These are phyloP conservation scores for Mellilla xanthometata DNA, from an alignment of 2,888 invertebrate species.

Conservation along the genomic window DNA sequence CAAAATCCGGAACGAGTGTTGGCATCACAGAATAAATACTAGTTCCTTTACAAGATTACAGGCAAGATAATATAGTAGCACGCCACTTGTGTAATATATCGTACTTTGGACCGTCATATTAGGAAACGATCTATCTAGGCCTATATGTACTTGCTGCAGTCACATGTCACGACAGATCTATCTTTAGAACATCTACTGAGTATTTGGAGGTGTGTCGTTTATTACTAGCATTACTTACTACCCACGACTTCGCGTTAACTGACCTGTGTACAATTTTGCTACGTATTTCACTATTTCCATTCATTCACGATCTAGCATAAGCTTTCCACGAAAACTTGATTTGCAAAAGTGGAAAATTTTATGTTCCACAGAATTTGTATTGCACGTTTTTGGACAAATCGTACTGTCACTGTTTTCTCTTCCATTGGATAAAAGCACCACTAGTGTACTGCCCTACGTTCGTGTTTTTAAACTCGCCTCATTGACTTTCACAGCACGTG, in stretches of 20 bases:
- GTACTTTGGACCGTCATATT: conserved; percentile 40
- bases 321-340: too few relatives aligned
- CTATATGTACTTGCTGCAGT: not conserved
- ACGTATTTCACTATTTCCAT: too few relatives aligned
- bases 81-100: conserved; percentile 29
- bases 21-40: not conserved
- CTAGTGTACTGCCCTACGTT: conserved; percentile 11
- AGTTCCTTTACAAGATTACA: not conserved
- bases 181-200: conserved; percentile 3
- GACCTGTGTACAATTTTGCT: too few relatives aligned
- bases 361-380: too few relatives aligned
- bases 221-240: not conserved
- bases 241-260: too few relatives aligned
- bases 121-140: conserved; percentile 39
- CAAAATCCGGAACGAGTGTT: too few relatives aligned
- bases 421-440: too few relatives aligned
- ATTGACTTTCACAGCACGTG: conserved; percentile 13
- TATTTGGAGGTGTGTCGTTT: conserved; percentile 26
- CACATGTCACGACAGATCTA: conserved; percentile 2
- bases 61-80: conserved; percentile 4
- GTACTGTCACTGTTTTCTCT: too few relatives aligned
- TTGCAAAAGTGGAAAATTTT: too few relatives aligned
- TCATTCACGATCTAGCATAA: too few relatives aligned
- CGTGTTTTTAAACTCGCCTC: conserved; percentile 10
- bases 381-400: too few relatives aligned